A percentile compares a stretch with the other conserved stretches of the same genome.
These are phyloP conservation scores for Pseudococcus longispinus DNA, from an alignment of 2,888 invertebrate species.

Conservation along the genomic window DNA sequence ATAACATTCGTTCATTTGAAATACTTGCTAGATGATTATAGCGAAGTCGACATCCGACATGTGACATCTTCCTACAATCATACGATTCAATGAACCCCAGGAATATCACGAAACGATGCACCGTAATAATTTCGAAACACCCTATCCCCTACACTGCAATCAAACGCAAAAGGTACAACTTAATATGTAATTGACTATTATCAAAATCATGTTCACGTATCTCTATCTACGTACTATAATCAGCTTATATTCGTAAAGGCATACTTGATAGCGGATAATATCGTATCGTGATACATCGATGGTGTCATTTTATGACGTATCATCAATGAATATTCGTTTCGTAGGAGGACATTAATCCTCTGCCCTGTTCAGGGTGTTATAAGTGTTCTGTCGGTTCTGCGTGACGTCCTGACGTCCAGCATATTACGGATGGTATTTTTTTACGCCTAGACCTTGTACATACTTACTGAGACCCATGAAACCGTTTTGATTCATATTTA, in stretches of 20 bases:
- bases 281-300: background rate
- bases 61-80: no score
- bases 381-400: background rate
- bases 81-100: no score
- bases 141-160: background rate
- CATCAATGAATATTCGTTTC: background rate
- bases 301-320: background rate
- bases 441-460: background rate
- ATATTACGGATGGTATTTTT: background rate
- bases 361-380: background rate
- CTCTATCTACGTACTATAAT: background rate
- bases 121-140: background rate
- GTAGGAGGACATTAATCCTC: constrained; percentile 22
- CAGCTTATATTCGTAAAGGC: background rate
- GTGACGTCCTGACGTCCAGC: background rate
- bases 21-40: no score
- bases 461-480: background rate
- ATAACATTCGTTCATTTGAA: no score
- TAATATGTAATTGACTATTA: background rate
- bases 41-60: no score
- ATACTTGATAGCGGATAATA: background rate
- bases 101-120: background rate
- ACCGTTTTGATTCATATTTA: background rate
- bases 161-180: background rate
- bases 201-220: background rate